A percentile compares a stretch with the other conserved stretches of the same genome.
Conservation (phyloP, 2,888 invertebrate genomes). For the Celastrina argiolus region DNA sequence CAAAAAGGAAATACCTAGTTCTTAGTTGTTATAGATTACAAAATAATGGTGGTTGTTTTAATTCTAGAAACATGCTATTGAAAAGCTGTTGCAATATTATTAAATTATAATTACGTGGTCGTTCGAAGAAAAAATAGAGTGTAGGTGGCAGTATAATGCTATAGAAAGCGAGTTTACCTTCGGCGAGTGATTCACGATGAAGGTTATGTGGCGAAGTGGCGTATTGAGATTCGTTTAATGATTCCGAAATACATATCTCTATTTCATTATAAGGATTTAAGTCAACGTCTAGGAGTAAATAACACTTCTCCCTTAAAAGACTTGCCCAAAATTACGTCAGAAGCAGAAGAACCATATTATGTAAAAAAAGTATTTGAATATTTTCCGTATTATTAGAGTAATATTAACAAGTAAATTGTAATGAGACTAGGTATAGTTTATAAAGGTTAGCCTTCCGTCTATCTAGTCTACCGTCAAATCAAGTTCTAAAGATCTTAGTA, state of each 20-base stretch:
- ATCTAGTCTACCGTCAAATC: too few relatives aligned
- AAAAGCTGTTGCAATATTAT: neutral
- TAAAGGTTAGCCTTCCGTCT: too few relatives aligned
- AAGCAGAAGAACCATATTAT: neutral
- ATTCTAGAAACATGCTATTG: neutral
- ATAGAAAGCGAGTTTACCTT: conserved; percentile 38
- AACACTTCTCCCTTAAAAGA: neutral
- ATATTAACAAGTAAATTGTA: too few relatives aligned
- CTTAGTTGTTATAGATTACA: too few relatives aligned
- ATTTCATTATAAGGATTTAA: neutral
- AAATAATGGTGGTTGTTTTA: too few relatives aligned
- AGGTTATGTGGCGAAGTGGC: conserved; percentile 7
- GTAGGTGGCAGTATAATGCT: conserved; percentile 44
- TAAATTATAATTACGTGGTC: neutral
- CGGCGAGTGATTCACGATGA: conserved; percentile 29
- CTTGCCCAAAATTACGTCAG: neutral
- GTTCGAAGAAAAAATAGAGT: conserved; percentile 5
- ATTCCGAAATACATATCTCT: neutral
- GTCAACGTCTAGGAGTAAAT: neutral
- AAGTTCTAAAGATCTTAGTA: too few relatives aligned
- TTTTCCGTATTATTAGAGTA: too few relatives aligned
- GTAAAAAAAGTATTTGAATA: too few relatives aligned
- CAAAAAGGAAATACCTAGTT: too few relatives aligned
- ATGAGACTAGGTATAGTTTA: too few relatives aligned
- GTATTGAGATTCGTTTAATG: neutral